These are phyloP conservation scores for Eurytoma californica DNA, from an alignment of 2,888 invertebrate genomes.

Conservation along the genomic window DNA sequence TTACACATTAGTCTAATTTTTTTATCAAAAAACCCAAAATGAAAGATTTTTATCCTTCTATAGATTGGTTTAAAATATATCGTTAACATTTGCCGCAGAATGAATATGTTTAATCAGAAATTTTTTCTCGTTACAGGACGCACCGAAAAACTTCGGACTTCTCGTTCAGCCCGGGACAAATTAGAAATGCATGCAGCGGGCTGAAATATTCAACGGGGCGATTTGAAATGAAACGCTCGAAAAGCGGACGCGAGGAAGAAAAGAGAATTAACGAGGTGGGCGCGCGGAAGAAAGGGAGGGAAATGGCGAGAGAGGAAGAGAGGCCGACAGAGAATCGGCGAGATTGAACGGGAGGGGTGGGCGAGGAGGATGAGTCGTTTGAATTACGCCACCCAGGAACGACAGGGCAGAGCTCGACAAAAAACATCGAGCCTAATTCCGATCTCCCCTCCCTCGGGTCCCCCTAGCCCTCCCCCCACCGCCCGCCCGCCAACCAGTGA, in stretches of 20 bases:
- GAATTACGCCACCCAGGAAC: slow-evolving; percentile 66
- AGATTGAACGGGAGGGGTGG: slow-evolving; percentile 6
- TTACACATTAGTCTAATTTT: too few relatives aligned
- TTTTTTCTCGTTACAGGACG: too few relatives aligned
- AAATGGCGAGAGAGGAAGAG: slow-evolving; percentile 11
- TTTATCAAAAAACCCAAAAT: too few relatives aligned
- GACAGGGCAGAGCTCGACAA: slow-evolving; percentile 57
- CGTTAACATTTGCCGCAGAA: too few relatives aligned
- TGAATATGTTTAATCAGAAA: background rate
- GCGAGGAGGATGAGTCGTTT: slow-evolving; percentile 56
- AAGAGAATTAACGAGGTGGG: slow-evolving; percentile 48
- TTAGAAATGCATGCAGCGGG: background rate
- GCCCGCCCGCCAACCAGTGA: slow-evolving; percentile 54
- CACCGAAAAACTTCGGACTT: too few relatives aligned
- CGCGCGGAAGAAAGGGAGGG: background rate
- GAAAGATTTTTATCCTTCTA: too few relatives aligned
- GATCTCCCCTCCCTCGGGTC: slow-evolving; percentile 62
- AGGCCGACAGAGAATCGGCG: slow-evolving; percentile 1
- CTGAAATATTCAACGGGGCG: background rate
- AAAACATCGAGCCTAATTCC: slow-evolving; percentile 70
- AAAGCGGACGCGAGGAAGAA: slow-evolving; percentile 33
- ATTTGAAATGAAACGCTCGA: slow-evolving; percentile 14
- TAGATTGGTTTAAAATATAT: too few relatives aligned
- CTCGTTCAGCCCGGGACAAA: too few relatives aligned
- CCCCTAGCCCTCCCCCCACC: slow-evolving; percentile 61